Conservation (phyloP, 2,888 invertebrate genomes). For the Trissolcus brochymenae region DNA sequence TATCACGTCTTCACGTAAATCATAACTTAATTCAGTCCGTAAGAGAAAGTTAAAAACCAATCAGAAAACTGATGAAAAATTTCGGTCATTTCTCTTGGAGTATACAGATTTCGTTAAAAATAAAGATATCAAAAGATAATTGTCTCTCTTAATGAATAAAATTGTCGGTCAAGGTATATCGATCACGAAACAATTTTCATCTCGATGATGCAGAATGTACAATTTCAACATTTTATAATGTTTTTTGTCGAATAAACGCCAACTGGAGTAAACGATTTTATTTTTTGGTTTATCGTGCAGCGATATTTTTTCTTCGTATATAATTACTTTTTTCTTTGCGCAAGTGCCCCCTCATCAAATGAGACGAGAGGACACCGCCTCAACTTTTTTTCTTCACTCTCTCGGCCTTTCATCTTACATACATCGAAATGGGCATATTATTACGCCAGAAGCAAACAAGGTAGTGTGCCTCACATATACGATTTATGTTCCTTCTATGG, state of each 20-base stretch:
- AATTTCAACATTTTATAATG: slow-evolving; percentile 45
- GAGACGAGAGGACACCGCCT: slow-evolving; percentile 52
- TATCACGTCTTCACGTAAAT: slow-evolving; percentile 3
- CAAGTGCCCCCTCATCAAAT: slow-evolving; percentile 56
- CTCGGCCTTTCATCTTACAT: slow-evolving; percentile 45
- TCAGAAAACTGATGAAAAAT: too few relatives aligned
- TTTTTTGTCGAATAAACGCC: slow-evolving; percentile 41
- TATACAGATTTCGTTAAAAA: neutral
- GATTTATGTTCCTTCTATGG: slow-evolving; percentile 65
- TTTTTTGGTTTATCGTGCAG: slow-evolving; percentile 36
- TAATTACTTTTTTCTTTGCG: slow-evolving; percentile 56
- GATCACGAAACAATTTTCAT: slow-evolving; percentile 5
- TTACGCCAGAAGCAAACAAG: slow-evolving; percentile 60
- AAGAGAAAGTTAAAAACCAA: slow-evolving; percentile 2
- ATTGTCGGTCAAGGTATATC: neutral
- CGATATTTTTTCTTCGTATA: slow-evolving; percentile 55
- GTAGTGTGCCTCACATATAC: slow-evolving; percentile 54
- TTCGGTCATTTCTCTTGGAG: neutral
- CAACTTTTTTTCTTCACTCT: slow-evolving; percentile 21
- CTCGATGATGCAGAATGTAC: slow-evolving; percentile 14
- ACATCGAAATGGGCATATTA: slow-evolving; percentile 60
- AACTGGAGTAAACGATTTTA: slow-evolving; percentile 53
- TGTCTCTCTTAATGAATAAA: neutral
- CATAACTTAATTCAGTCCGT: slow-evolving; percentile 6
- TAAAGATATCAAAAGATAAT: slow-evolving; percentile 1